These are phyloP conservation scores for Delphinus delphis DNA, from an alignment of 2,113 vertebrate genomes.

Conservation along the genomic window DNA sequence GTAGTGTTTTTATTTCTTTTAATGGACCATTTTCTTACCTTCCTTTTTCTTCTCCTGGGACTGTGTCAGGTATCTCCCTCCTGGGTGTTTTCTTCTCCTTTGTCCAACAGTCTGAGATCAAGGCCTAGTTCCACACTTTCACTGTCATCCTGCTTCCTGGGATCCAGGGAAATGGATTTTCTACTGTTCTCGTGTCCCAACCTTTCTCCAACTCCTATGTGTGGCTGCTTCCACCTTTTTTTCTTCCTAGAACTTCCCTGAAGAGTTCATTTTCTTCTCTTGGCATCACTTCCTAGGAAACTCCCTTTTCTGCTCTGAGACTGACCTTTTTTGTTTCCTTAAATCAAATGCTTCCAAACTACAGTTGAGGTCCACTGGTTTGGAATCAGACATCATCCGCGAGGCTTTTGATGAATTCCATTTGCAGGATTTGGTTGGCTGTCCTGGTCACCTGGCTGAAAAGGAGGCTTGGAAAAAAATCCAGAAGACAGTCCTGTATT, in stretches of 20 bases:
- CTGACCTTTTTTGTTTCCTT: background rate
- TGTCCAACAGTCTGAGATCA: too few relatives aligned
- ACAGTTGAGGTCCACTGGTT: background rate
- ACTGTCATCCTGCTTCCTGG: background rate
- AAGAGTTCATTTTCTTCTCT: background rate
- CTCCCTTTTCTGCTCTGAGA: constrained; percentile 8
- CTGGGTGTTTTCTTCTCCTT: background rate
- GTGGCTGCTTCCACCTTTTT: background rate
- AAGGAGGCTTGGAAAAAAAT: background rate
- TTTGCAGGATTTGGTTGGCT: background rate
- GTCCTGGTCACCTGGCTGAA: background rate
- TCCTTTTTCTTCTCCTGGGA: background rate
- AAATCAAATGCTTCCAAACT: background rate
- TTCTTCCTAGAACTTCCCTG: background rate
- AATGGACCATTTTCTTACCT: background rate
- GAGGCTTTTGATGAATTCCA: background rate
- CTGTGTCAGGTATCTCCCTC: background rate
- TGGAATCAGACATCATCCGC: background rate
- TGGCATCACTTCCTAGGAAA: background rate
- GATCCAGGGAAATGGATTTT: background rate
- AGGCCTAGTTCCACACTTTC: background rate
- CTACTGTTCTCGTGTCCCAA: accelerated
- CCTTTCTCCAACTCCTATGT: background rate
- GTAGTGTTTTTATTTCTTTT: background rate
- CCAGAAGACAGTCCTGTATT: background rate